phyloP scores from a whole-genome alignment of 2,797 vertebrate genomes.

The Melanotaenia boesemani region DNA sequence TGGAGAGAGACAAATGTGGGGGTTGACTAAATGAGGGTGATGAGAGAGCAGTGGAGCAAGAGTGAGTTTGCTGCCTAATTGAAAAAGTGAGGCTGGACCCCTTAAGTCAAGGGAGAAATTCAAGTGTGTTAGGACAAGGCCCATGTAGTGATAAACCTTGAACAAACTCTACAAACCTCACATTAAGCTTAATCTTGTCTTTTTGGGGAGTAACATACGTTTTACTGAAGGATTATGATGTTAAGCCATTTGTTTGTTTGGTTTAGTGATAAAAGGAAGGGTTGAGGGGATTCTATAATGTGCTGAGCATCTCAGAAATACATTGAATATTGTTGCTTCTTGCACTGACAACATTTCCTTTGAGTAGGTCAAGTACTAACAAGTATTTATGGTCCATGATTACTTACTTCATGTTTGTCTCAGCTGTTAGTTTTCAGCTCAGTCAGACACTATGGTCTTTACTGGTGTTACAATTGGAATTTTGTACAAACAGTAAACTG shows the following conservation, averaged over 20 bases:
- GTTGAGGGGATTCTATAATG: slow-evolving; percentile 17
- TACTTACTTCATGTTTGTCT: not conserved
- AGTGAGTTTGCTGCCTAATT: slow-evolving; percentile 65
- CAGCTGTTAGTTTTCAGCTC: not conserved
- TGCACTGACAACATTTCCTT: slow-evolving; percentile 24
- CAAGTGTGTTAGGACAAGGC: slow-evolving; percentile 42
- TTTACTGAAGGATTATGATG: slow-evolving; percentile 13
- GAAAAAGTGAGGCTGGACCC: slow-evolving; percentile 67
- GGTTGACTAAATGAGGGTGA: slow-evolving; percentile 60
- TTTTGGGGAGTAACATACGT: slow-evolving; percentile 9
- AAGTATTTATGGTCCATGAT: slow-evolving; percentile 21
- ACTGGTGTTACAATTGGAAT: not conserved
- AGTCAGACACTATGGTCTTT: not conserved
- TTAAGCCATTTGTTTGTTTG: slow-evolving; percentile 36
- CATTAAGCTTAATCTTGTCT: slow-evolving; percentile 26
- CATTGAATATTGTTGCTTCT: slow-evolving; percentile 24
- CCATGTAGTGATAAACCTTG: slow-evolving; percentile 30
- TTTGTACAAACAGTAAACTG: not conserved
- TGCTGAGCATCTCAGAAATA: slow-evolving; percentile 14
- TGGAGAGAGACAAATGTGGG: slow-evolving; percentile 31
- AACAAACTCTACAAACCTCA: slow-evolving; percentile 42
- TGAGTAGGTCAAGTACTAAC: slow-evolving; percentile 26
- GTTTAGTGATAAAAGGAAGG: slow-evolving; percentile 26
- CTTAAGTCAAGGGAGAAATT: slow-evolving; percentile 59
- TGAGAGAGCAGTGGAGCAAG: slow-evolving; percentile 62